Evolutionary conservation across 1,140 invertebrate genomes (phyloP), one percentile per base, ranked within the genome.

Genomic region (Doryteuthis pealeii): DNA sequence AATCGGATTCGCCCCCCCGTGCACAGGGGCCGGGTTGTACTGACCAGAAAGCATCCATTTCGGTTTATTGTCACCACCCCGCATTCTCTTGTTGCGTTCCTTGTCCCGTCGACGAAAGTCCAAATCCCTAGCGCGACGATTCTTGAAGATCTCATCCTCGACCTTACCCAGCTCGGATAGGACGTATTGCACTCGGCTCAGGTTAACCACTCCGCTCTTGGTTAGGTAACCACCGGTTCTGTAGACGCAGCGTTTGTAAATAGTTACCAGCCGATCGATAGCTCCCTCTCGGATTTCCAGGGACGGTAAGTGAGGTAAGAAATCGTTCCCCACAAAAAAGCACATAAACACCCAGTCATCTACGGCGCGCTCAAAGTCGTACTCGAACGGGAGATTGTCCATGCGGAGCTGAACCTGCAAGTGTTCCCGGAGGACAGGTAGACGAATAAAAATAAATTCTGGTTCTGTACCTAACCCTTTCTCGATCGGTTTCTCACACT

Each of bases 261-360:
- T 89, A 79, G 91, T 92, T 10, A 99, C 93, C 4, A 99, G 90
- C 74, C 97, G 90, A 88, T 99, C 97, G 77, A 99, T 98, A 0
- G 98, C 98, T 18, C 94, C 94, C 90, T 99, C 98, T 75, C 98
- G 86, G 82, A 99, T 99, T 90, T 99, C 98, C 75, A 99, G 89
- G 31, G 96, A 99, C 22, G 98, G 98, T 74, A 99, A 90, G 91
- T 99, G 98, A 22, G 98, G 98, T 79, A 99, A 88, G 87, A 99
- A 99, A 90, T 99, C 98, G 89, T 99, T 99, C 62, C 98, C 98
- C 73, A 99, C 98, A 90, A 99, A 99, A 89, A 99, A 99, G 89
- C 98, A 99, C 96, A 99, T 99, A 86, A 99, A 99, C 0, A 99
- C 97, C 97, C 98, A 99, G 89, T 99, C 98, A 88, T 99, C 98